Percentiles rank a stretch among this genome's conserved stretches.
phyloP scores from a whole-genome alignment of 2,113 vertebrate species.

The Hirundichthys speculiger region DNA sequence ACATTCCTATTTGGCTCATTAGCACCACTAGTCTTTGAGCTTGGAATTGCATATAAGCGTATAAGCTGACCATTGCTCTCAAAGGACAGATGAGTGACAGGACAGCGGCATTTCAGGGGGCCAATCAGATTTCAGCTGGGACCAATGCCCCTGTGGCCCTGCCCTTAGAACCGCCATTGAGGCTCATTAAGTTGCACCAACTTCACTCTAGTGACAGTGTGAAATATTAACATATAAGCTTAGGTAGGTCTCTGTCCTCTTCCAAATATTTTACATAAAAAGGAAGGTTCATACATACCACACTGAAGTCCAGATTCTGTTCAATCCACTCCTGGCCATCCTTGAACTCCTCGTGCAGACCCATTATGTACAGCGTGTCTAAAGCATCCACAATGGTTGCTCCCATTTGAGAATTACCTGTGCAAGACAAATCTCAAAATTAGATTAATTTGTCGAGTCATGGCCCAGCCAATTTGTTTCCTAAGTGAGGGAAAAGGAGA shows the following conservation, averaged over 20 bases:
- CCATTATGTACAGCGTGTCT: conserved; percentile 98
- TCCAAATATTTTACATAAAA: background rate
- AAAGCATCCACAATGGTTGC: conserved; percentile 97
- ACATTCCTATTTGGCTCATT: too few relatives aligned
- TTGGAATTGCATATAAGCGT: too few relatives aligned
- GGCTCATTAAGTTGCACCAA: too few relatives aligned
- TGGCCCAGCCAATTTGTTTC: background rate
- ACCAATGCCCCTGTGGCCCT: too few relatives aligned
- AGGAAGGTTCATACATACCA: conserved; percentile 78
- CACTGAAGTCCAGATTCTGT: conserved; percentile 94
- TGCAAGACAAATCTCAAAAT: conserved; percentile 12
- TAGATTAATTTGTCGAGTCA: conserved; percentile 2
- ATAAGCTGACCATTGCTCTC: too few relatives aligned
- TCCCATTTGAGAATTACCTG: conserved; percentile 96
- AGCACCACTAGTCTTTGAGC: too few relatives aligned
- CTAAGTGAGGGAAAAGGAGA: too few relatives aligned
- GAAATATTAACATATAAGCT: background rate
- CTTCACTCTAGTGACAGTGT: background rate
- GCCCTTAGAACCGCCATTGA: too few relatives aligned
- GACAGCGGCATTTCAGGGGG: too few relatives aligned
- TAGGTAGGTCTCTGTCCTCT: background rate
- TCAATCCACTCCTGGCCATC: conserved; percentile 97
- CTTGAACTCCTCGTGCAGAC: conserved; percentile 94
- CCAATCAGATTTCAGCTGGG: too few relatives aligned
- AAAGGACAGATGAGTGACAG: too few relatives aligned